A percentile compares a stretch with the other conserved stretches of the same genome.
Conservation (phyloP, 2,797 vertebrate species). For the Taeniopygia guttata region DNA sequence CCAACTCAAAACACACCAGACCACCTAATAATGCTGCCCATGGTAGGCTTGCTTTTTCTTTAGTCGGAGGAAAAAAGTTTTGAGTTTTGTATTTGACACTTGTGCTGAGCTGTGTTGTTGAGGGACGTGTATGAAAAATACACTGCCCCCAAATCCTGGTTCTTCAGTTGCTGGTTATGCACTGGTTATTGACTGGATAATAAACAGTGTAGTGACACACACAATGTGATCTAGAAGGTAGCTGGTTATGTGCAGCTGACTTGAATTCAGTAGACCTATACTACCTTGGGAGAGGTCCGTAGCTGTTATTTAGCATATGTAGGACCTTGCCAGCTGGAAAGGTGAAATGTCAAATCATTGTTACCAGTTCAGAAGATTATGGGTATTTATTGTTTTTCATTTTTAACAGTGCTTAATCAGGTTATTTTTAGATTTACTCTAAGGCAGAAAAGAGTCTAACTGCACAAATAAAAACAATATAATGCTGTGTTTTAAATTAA, state of each 20-base stretch:
- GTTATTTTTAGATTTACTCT: not conserved
- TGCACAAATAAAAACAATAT: not conserved
- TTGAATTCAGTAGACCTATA: not conserved
- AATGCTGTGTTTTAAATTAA: not conserved
- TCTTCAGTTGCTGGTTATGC: not conserved
- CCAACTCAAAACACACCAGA: not conserved
- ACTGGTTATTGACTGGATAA: not conserved
- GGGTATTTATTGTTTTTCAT: not conserved
- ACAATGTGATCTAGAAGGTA: not conserved
- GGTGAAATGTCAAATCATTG: not conserved
- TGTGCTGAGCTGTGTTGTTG: not conserved
- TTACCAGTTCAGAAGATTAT: not conserved
- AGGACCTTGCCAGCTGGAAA: not conserved
- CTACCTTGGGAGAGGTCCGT: not conserved
- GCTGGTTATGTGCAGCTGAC: not conserved
- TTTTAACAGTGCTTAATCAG: not conserved
- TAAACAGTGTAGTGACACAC: not conserved
- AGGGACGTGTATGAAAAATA: accelerated
- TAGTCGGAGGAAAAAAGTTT: not conserved
- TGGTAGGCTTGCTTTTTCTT: not conserved
- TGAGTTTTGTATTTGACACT: not conserved
- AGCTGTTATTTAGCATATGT: not conserved
- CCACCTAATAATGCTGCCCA: no score
- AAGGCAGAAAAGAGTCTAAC: not conserved
- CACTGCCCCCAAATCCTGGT: not conserved